These are phyloP conservation scores for Lutraria rhynchaena DNA, from an alignment of 1,140 invertebrate species.

Conservation along the genomic window DNA sequence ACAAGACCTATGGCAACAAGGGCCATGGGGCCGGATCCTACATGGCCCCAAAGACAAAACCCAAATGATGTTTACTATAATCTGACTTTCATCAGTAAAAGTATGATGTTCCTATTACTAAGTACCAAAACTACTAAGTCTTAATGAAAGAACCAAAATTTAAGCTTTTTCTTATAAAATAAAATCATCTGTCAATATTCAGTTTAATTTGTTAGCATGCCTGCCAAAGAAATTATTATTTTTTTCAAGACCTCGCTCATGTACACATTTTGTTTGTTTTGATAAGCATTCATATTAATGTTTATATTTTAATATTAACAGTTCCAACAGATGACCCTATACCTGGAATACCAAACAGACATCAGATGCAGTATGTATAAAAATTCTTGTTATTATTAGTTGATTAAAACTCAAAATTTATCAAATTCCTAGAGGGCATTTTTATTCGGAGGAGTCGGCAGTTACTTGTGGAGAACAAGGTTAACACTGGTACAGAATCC, in stretches of 20 bases:
- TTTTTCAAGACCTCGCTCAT: no score
- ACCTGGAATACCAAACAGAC: slow-evolving; percentile 50
- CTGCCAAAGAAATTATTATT: no score
- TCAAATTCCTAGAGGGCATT: background rate
- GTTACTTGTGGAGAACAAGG: no score
- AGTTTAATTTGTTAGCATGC: no score
- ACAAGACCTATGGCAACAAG: slow-evolving; percentile 66
- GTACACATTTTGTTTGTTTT: background rate
- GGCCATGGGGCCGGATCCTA: slow-evolving; percentile 67
- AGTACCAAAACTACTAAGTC: no score
- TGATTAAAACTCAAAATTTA: background rate
- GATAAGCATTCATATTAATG: background rate
- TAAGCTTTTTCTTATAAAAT: background rate
- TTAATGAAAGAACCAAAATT: no score
- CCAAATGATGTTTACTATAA: slow-evolving; percentile 74
- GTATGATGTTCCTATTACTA: no score
- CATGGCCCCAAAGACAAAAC: slow-evolving; percentile 70
- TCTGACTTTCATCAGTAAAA: slow-evolving; percentile 62
- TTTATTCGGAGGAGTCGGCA: no score
- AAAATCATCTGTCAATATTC: no score
- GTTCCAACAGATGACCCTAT: slow-evolving; percentile 49
- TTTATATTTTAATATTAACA: slow-evolving; percentile 19
- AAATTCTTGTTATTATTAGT: no score
- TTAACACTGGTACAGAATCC: no score
- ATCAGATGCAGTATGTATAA: slow-evolving; percentile 49